Evolutionary conservation across 2,888 invertebrate species (phyloP).

Genomic region (Corythucha ciliata): DNA sequence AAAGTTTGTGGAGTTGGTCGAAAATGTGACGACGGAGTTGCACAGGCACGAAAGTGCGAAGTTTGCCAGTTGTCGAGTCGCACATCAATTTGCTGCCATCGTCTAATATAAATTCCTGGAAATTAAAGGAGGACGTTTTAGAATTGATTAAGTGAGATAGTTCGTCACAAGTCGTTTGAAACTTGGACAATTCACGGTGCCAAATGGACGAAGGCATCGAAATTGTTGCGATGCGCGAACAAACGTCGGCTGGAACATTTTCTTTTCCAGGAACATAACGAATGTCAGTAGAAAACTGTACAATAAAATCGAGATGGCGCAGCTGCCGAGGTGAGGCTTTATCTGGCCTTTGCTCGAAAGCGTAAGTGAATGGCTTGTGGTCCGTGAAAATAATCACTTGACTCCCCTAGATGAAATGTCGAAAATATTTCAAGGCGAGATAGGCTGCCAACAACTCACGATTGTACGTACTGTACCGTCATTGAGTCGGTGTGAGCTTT

Average conservation of each 20-base stretch:
- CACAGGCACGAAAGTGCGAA: slow-evolving; percentile 5
- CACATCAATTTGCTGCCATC: neutral
- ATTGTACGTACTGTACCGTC: slow-evolving; percentile 36
- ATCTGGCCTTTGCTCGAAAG: slow-evolving; percentile 30
- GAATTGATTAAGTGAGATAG: neutral
- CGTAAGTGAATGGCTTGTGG: slow-evolving; percentile 16
- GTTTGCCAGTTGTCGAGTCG: slow-evolving; percentile 4
- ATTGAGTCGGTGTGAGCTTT: slow-evolving; percentile 35
- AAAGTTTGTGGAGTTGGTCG: slow-evolving; percentile 33
- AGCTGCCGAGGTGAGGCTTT: slow-evolving; percentile 39
- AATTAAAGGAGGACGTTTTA: too few relatives aligned
- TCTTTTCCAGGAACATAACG: slow-evolving; percentile 37
- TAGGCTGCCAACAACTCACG: slow-evolving; percentile 39
- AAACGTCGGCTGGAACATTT: slow-evolving; percentile 39
- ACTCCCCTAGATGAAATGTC: slow-evolving; percentile 10
- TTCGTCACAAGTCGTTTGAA: neutral
- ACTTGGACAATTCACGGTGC: neutral
- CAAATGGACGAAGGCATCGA: neutral
- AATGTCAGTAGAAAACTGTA: slow-evolving; percentile 40
- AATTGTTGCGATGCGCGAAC: slow-evolving; percentile 36
- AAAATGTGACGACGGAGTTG: slow-evolving; percentile 19
- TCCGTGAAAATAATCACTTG: slow-evolving; percentile 11
- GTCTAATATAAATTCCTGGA: too few relatives aligned
- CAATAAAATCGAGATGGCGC: slow-evolving; percentile 37
- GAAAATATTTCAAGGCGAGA: slow-evolving; percentile 33